phyloP scores from a whole-genome alignment of 2,888 invertebrate genomes.

The Cerceris ruficornis region DNA sequence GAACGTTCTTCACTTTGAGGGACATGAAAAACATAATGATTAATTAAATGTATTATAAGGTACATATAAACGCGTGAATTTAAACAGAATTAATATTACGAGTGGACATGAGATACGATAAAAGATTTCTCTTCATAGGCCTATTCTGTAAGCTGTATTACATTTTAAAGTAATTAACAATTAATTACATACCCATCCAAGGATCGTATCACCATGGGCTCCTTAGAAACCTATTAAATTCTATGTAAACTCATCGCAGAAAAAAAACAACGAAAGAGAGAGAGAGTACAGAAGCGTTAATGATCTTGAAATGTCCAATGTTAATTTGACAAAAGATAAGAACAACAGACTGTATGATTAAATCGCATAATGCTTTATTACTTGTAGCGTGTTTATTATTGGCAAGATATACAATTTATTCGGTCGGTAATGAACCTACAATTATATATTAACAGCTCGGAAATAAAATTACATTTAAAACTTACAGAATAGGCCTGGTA shows the following conservation, averaged over 20 bases:
- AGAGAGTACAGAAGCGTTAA: not conserved
- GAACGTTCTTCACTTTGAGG: slow-evolving; percentile 12
- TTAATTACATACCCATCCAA: slow-evolving; percentile 74
- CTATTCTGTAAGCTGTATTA: slow-evolving; percentile 77
- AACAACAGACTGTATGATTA: slow-evolving; percentile 63
- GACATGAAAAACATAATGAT: slow-evolving; percentile 1
- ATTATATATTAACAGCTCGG: slow-evolving; percentile 49
- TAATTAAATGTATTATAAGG: not conserved
- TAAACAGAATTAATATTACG: not conserved
- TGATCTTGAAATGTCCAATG: slow-evolving; percentile 6
- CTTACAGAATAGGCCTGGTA: slow-evolving; percentile 80
- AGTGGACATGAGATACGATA: not conserved
- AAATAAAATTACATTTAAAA: slow-evolving; percentile 59
- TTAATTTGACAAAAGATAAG: slow-evolving; percentile 40
- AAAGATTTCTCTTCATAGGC: slow-evolving; percentile 66
- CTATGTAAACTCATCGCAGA: slow-evolving; percentile 16
- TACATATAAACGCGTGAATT: not conserved
- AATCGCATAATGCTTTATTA: slow-evolving; percentile 75
- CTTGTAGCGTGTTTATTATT: slow-evolving; percentile 73
- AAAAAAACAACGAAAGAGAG: slow-evolving; percentile 12
- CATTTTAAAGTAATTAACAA: slow-evolving; percentile 53
- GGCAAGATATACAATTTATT: slow-evolving; percentile 79
- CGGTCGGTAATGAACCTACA: slow-evolving; percentile 52
- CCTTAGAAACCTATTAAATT: slow-evolving; percentile 47
- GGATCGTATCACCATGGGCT: slow-evolving; percentile 47